These are phyloP conservation scores for Coregonus ussuriensis DNA, from an alignment of 2,797 vertebrate species.

Conservation along the genomic window DNA sequence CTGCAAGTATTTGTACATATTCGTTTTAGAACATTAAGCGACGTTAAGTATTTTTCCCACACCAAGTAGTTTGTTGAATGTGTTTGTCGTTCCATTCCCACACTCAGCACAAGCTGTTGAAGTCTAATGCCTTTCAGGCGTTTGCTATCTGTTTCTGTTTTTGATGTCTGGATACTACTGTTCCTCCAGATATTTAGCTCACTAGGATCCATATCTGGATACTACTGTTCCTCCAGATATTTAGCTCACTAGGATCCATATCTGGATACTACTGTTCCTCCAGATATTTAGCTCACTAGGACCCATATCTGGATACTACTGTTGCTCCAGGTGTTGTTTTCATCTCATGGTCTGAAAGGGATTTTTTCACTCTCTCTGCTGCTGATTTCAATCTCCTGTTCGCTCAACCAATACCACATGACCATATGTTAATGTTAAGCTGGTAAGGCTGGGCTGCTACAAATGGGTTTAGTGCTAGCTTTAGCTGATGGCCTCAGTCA, in stretches of 20 bases:
- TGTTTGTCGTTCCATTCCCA: not conserved
- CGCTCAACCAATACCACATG: not conserved
- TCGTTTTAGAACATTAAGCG: not conserved
- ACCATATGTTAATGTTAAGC: not conserved
- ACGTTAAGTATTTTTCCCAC: not conserved
- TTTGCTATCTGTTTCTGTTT: not conserved
- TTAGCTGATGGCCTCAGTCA: not conserved
- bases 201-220: not conserved
- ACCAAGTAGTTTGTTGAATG: not conserved
- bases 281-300: not conserved
- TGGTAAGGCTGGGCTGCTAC: not conserved
- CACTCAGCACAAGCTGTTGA: not conserved
- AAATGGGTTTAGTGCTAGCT: not conserved
- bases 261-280: not conserved
- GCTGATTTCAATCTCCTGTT: not conserved
- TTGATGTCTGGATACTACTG: not conserved
- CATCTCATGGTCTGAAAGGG: not conserved
- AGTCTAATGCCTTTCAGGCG: not conserved
- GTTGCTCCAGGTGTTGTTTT: not conserved
- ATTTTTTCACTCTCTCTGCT: not conserved
- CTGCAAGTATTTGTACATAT: not conserved
- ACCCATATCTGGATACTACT: not conserved
- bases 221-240: not conserved
- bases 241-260: not conserved
- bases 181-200: not conserved